Evolutionary conservation across 2,888 invertebrate species (phyloP), one percentile per base, ranked within the genome.

Genomic region (Criorhina ranunculi): DNA sequence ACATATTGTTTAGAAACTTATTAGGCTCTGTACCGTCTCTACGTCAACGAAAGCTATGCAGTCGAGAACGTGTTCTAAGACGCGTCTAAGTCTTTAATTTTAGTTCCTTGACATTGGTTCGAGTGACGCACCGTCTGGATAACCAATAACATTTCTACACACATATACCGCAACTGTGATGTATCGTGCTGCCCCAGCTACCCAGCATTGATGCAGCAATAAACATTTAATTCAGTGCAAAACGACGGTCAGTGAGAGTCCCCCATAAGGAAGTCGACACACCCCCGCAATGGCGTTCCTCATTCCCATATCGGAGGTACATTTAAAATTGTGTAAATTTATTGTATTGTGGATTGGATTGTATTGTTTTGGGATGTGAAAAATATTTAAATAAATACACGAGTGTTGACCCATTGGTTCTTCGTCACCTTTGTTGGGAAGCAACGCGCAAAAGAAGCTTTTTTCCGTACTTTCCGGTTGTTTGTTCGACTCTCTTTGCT

Each of bases 221-320:
- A 57, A 64, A 57, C 3, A 46, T 40, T 35, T 49, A 11, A 5
- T 35, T 24, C 19, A 24, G 35, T 19, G 19, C 37, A 66, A n/a
- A n/a, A 40, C 51, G 33, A 44, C 40, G 17, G 29, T 15, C 40
- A 33, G 49, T 51, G 33, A 44, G n/a, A 12, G 29, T 29, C 8
- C 2, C 9, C 7, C 33, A 73, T 67, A 73, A 60, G 72, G 53
- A 79, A 49, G 37, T 57, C 33, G 46, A 31, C 17, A 7, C n/a
- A 49, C 62, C 64, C 29, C 51, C 15, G 33, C 19, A 67, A 87
- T 87, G 87, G 87, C 87, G 42, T 87, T 87, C 64, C 79, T 87
- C 24, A 73, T 62, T 59, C 59, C 87, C 37, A 86, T 87, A 59
- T 66, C 86, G 6, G 86, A 87, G 87, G 87, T 87, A 31, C 1